Conservation (phyloP, 2,113 vertebrate species). For the Phalacrocorax aristotelis region DNA sequence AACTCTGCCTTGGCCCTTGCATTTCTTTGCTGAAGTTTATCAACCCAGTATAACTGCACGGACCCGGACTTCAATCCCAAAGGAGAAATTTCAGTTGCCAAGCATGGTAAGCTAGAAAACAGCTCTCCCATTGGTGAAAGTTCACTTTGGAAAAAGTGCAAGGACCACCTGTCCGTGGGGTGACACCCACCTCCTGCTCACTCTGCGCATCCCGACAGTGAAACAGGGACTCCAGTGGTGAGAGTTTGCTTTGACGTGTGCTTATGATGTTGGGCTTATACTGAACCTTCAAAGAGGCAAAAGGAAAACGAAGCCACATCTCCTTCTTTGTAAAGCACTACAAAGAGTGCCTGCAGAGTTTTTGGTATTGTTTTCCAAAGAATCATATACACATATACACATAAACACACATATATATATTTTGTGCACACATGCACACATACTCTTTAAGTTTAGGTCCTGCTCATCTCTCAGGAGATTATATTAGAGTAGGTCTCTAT, state of each 20-base stretch:
- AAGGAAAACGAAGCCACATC: neutral
- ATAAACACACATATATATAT: neutral
- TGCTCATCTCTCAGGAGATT: neutral
- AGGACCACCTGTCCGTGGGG: neutral
- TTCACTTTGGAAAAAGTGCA: neutral
- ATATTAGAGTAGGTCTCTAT: neutral
- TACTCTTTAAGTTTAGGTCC: neutral
- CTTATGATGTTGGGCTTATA: neutral
- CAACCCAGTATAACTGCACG: neutral
- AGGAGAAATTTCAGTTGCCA: neutral
- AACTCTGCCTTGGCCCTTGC: neutral
- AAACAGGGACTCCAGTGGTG: neutral
- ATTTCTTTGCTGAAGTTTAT: neutral
- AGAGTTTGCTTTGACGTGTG: neutral
- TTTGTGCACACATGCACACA: fast-evolving
- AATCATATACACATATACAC: neutral
- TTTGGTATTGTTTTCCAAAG: neutral
- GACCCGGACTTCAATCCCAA: neutral
- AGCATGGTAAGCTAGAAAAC: neutral
- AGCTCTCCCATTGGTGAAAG: neutral
- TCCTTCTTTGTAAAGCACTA: neutral
- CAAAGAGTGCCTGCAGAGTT: neutral
- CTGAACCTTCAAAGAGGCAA: neutral
- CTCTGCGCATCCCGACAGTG: fast-evolving
- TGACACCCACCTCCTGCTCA: neutral